These are phyloP conservation scores for Rattus rattus DNA, from an alignment of 2,113 vertebrate genomes.

Conservation along the genomic window DNA sequence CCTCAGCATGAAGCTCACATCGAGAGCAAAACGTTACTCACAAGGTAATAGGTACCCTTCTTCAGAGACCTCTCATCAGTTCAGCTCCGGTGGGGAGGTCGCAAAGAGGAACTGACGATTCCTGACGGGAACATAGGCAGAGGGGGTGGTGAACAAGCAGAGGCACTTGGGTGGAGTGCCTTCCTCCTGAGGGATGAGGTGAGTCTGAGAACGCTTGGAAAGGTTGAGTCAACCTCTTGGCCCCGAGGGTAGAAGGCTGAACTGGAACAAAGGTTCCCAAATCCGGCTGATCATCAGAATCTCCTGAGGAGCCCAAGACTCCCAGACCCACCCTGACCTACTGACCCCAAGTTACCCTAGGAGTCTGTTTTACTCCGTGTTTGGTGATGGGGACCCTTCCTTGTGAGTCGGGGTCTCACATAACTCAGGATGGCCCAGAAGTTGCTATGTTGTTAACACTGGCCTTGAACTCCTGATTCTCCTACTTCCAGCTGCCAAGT, in stretches of 20 bases:
- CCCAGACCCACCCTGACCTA: not conserved
- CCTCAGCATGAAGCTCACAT: not conserved
- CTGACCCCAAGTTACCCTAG: not conserved
- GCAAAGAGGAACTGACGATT: not conserved
- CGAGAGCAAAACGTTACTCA: not conserved
- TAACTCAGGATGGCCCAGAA: not conserved
- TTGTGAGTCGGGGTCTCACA: not conserved
- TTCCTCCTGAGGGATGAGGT: not conserved
- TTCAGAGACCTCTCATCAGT: not conserved
- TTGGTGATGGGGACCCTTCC: not conserved
- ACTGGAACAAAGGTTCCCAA: conserved; percentile 32
- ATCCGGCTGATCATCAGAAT: not conserved
- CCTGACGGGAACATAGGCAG: rapidly evolving
- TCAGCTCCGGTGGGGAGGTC: not conserved
- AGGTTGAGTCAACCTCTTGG: conserved; percentile 62
- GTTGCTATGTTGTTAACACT: not conserved
- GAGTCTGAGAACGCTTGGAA: conserved; percentile 33
- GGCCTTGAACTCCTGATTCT: not conserved
- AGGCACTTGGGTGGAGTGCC: not conserved
- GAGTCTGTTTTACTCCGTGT: not conserved
- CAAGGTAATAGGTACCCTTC: not conserved
- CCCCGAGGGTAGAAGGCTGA: not conserved
- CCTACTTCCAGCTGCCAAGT: not conserved
- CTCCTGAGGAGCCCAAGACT: not conserved
- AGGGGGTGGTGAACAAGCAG: not conserved